phyloP scores from a whole-genome alignment of 2,888 invertebrate species.

The Chloromyia formosa region DNA sequence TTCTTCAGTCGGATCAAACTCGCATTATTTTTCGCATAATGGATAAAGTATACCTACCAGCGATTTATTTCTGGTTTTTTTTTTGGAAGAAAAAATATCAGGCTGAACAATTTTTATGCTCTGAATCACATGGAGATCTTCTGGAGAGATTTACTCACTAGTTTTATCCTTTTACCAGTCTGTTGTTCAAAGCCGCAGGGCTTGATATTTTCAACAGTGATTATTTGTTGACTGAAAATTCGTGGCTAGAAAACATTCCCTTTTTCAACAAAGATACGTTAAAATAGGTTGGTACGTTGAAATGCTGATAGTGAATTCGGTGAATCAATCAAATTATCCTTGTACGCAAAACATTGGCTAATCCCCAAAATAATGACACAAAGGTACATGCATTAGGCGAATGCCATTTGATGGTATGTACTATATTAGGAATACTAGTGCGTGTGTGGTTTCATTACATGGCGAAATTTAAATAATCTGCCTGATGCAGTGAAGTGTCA shows the following conservation, averaged over 20 bases:
- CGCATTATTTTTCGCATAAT: conserved; percentile 35
- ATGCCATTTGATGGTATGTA: conserved; percentile 28
- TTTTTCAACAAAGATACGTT: no score
- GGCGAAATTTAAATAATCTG: conserved; percentile 36
- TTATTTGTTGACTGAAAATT: no score
- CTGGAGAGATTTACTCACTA: background rate
- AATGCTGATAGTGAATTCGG: background rate
- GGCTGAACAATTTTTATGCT: background rate
- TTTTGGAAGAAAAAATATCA: background rate
- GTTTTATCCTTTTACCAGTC: conserved; percentile 36
- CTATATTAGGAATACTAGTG: background rate
- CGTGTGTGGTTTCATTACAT: background rate
- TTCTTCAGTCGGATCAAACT: conserved; percentile 16
- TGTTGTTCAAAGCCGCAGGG: background rate
- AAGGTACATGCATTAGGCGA: conserved; percentile 22
- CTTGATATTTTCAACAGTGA: no score
- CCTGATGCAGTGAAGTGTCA: conserved; percentile 31
- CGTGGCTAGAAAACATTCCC: no score
- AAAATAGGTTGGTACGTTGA: background rate
- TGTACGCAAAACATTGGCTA: conserved; percentile 22
- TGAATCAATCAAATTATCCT: conserved; percentile 35
- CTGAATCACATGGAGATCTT: background rate
- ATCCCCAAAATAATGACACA: conserved; percentile 38
- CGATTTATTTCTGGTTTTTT: conserved; percentile 12
- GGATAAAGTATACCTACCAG: conserved; percentile 36